Evolutionary conservation across 2,888 invertebrate species (phyloP), one percentile per base, ranked within the genome.

Genomic region (Adelphocoris suturalis): DNA sequence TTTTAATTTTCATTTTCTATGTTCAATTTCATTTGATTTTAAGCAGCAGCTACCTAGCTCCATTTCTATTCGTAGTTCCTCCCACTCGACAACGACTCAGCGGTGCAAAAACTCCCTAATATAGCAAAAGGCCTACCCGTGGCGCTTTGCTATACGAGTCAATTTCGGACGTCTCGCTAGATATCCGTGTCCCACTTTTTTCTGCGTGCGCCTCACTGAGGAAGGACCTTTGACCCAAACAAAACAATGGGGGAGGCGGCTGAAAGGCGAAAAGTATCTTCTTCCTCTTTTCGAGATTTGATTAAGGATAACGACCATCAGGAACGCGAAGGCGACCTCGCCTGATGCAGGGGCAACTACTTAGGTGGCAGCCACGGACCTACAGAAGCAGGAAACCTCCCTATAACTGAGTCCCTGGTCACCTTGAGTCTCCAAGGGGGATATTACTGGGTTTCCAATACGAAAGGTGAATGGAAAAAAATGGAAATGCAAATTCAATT

Each of bases 251-350:
- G 23, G 14, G 78, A 46, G 78, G 16, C 47, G 46, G 76, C 47
- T 19, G 47, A 78, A 78, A 46, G 78, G 46, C 78, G 78, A 78
- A 37, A 78, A 78, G 78, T 78, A 78, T 78, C 78, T 78, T 78
- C 78, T 78, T 78, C 78, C 78, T 47, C 47, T 78, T 14, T 78
- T 37, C 7, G 37, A 47, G 78, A 78, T 78, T 47, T 78, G 78
- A 78, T 78, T 78, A 78, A 23, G 68, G 78, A 78, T 78, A 78
- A 78, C 47, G 78, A 78, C 78, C 78, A 47, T 78, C 78, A 78
- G 78, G 16, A 28, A 4, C 46, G 46, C 47, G 16, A 28, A 46
- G n/a, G 46, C 47, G 78, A 46, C 78, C 78, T 78, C 78, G 78
- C 16, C 37, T n/a, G 78, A 47, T 78, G 76, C 16, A n/a, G 12